phyloP scores from a whole-genome alignment of 2,113 vertebrate species.

The Greenwoodochromis staneri region DNA sequence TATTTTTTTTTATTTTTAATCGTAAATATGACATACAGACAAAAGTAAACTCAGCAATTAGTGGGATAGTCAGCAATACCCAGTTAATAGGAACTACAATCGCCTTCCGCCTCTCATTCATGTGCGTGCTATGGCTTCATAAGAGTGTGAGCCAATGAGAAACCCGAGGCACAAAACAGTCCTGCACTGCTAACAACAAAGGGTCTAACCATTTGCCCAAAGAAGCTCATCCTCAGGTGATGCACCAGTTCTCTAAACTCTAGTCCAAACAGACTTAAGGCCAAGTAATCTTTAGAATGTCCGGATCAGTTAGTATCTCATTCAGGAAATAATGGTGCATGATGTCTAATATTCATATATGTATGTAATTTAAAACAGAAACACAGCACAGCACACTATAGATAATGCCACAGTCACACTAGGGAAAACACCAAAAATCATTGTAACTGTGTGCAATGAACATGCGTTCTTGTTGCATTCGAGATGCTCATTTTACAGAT shows the following conservation, averaged over 20 bases:
- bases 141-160: neutral
- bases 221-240: neutral
- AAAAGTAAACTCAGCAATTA: neutral
- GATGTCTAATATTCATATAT: neutral
- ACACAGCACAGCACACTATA: neutral
- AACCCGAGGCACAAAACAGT: neutral
- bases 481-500: neutral
- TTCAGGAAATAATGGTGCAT: neutral
- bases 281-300: neutral
- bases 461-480: neutral
- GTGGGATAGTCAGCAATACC: neutral
- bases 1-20: accelerated
- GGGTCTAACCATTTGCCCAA: neutral
- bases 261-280: neutral
- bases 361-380: neutral
- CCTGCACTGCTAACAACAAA: neutral
- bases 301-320: neutral
- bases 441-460: neutral
- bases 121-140: neutral
- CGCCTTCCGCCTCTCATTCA: neutral
- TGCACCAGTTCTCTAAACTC: neutral
- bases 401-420: neutral
- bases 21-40: neutral
- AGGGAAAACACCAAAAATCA: neutral
- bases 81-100: neutral